phyloP scores from a whole-genome alignment of 1,140 invertebrate species.

The Drosophila mauritiana region DNA sequence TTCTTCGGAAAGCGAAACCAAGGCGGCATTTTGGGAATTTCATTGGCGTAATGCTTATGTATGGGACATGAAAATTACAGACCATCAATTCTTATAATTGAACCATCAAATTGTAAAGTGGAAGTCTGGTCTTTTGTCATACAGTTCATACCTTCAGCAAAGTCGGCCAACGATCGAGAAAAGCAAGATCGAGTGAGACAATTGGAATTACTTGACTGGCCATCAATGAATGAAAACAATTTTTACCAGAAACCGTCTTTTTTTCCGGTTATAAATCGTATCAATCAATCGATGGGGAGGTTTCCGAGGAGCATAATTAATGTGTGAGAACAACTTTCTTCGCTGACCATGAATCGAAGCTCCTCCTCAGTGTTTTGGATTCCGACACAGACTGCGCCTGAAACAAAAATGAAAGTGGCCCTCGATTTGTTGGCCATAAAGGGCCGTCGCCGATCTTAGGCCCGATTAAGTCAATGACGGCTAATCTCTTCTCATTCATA shows the following conservation, averaged over 20 bases:
- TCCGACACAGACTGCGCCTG: constrained; percentile 6
- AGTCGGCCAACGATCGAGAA: constrained; percentile 10
- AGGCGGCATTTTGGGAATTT: constrained; percentile 10
- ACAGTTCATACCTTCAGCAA: constrained; percentile 1
- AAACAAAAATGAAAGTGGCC: constrained; percentile 76
- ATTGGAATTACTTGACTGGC: constrained; percentile 18
- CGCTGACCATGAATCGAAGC: constrained; percentile 50
- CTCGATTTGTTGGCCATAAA: constrained; percentile 20
- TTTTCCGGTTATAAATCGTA: constrained; percentile 15
- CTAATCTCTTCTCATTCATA: constrained; percentile 76
- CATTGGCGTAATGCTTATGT: constrained; percentile 1
- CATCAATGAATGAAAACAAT: constrained; percentile 17
- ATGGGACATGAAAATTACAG: constrained; percentile 31
- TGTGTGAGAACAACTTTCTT: constrained; percentile 79
- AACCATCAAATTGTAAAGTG: constrained; percentile 37
- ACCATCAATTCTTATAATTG: constrained; percentile 34
- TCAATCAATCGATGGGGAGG: constrained; percentile 31
- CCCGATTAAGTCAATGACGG: constrained; percentile 67
- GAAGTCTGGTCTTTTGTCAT: constrained; percentile 21
- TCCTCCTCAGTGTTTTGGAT: background rate
- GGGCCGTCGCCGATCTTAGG: constrained; percentile 58
- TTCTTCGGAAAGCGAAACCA: constrained; percentile 7
- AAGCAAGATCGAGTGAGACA: constrained; percentile 11
- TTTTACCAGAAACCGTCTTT: constrained; percentile 5
- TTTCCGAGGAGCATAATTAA: constrained; percentile 51